These are phyloP conservation scores for Chascanopsetta lugubris DNA, from an alignment of 2,113 vertebrate species.

Conservation along the genomic window DNA sequence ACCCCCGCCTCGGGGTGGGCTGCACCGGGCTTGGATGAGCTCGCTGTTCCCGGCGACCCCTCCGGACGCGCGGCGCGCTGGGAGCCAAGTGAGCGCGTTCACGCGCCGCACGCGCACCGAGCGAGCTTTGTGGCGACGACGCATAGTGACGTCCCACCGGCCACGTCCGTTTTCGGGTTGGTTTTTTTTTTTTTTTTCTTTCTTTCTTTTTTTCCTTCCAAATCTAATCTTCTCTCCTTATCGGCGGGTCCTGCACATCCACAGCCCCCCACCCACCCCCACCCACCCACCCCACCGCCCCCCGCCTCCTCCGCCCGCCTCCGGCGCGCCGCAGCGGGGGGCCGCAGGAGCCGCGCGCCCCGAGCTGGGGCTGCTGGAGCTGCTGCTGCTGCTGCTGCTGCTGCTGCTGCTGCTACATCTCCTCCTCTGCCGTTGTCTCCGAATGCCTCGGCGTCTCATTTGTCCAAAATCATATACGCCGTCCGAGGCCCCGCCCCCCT, in stretches of 20 bases:
- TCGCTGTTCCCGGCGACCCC: constrained; percentile 48
- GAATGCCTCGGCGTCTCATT: constrained; percentile 69
- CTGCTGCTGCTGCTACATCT: too few relatives aligned
- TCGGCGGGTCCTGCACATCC: constrained; percentile 49
- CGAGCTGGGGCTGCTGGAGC: too few relatives aligned
- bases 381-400: too few relatives aligned
- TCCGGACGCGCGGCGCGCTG: constrained; percentile 60
- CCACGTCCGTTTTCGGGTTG: constrained; percentile 83
- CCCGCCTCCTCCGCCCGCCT: too few relatives aligned
- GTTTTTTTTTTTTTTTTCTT: constrained; percentile 56
- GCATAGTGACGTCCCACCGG: constrained; percentile 80
- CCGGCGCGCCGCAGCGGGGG: constrained; percentile 15
- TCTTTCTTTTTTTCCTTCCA: constrained; percentile 56
- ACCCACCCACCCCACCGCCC: constrained; percentile 65
- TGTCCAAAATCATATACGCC: constrained; percentile 77
- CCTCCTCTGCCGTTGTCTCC: constrained; percentile 59
- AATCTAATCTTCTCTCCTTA: constrained; percentile 27
- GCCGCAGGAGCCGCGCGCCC: constrained; percentile 52
- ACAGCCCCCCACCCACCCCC: constrained; percentile 56
- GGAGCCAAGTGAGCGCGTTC: constrained; percentile 73
- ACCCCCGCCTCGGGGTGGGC: constrained; percentile 40
- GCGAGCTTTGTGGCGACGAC: constrained; percentile 76
- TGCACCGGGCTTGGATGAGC: constrained; percentile 50
- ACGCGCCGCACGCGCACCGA: constrained; percentile 75
- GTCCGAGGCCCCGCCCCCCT: constrained; percentile 74